Percentiles rank a stretch among this genome's conserved stretches.
Evolutionary conservation across 2,888 invertebrate species (phyloP).

Genomic region (Podotricha telesiphe): DNA sequence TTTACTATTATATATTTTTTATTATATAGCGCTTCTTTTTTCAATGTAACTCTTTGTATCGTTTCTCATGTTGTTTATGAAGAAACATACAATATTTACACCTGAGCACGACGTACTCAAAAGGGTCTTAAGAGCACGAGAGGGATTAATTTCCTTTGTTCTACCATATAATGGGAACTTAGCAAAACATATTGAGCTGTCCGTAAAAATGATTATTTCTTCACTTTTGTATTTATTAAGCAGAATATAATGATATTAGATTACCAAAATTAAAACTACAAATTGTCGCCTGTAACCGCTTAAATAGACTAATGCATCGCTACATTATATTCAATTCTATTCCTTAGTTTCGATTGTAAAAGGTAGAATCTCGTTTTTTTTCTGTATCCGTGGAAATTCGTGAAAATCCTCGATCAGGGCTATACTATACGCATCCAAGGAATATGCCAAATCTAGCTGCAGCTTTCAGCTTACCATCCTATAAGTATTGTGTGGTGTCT

Average conservation of each 20-base stretch:
- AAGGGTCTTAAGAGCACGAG: slow-evolving; percentile 32
- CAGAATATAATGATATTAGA: not conserved
- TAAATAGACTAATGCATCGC: no score
- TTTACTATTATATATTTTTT: not conserved
- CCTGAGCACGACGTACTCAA: slow-evolving; percentile 16
- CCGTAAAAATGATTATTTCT: slow-evolving; percentile 34
- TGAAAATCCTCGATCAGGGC: not conserved
- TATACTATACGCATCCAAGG: not conserved
- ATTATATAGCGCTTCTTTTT: not conserved
- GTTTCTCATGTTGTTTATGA: slow-evolving; percentile 3
- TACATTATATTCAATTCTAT: no score
- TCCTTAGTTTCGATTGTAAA: not conserved
- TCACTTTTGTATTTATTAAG: slow-evolving; percentile 16
- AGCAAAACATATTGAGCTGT: slow-evolving; percentile 28
- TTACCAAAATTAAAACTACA: not conserved
- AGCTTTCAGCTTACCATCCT: not conserved
- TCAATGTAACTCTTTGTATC: not conserved
- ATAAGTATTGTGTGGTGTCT: not conserved
- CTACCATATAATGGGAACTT: slow-evolving; percentile 34
- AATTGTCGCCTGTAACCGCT: no score
- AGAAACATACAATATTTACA: slow-evolving; percentile 27
- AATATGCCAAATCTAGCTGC: not conserved
- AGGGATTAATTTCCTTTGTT: slow-evolving; percentile 40
- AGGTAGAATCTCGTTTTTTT: not conserved
- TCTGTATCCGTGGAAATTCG: no score